Conservation (phyloP, 2,113 vertebrate genomes). For the Desmodus rotundus region DNA sequence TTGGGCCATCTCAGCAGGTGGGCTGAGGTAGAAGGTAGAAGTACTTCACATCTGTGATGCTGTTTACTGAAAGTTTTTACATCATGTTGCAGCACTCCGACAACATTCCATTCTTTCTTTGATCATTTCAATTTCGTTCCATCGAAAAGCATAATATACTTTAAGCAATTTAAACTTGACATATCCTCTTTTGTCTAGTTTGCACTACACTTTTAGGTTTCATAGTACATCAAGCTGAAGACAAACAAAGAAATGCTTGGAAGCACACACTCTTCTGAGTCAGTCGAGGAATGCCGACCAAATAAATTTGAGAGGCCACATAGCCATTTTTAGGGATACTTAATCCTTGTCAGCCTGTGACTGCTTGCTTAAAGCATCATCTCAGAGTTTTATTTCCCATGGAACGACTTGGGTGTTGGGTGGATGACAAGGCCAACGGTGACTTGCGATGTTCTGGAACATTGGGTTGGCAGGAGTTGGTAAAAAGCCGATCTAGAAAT, state of each 20-base stretch:
- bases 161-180: constrained; percentile 64
- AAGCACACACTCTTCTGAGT: constrained; percentile 62
- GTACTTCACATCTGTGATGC: neutral
- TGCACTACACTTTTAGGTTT: constrained; percentile 70
- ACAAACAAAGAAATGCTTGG: constrained; percentile 71
- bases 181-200: constrained; percentile 62
- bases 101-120: constrained; percentile 6
- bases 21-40: neutral
- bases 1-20: neutral
- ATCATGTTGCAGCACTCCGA: neutral
- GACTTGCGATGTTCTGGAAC: neutral
- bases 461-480: constrained; percentile 22
- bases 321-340: constrained; percentile 42
- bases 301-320: constrained; percentile 45
- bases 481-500: constrained; percentile 22
- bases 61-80: neutral
- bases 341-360: constrained; percentile 30
- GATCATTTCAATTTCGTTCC: constrained; percentile 41
- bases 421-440: neutral
- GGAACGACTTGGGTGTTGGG: neutral
- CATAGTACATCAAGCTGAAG: constrained; percentile 70
- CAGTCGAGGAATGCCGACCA: constrained; percentile 43
- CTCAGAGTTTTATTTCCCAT: neutral
- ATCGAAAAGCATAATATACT: constrained; percentile 60
- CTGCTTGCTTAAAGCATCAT: constrained; percentile 56